Percentiles rank a stretch among this genome's conserved stretches.
Evolutionary conservation across 2,888 invertebrate genomes (phyloP).

Genomic region (Aleiodes alternator): DNA sequence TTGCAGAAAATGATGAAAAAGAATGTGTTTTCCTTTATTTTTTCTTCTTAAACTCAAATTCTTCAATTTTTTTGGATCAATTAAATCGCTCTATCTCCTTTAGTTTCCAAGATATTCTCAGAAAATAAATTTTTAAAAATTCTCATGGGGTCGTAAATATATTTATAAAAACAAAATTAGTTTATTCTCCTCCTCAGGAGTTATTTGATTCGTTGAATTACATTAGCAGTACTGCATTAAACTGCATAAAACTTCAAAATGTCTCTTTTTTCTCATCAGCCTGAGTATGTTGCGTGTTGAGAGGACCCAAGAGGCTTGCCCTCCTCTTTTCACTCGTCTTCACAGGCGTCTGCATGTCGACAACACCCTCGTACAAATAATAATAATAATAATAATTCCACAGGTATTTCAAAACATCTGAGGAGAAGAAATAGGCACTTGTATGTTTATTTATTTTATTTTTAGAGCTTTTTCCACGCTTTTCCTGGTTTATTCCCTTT

Average conservation of each 20-base stretch:
- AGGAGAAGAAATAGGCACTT: not conserved
- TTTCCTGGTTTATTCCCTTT: too few relatives aligned
- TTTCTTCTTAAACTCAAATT: too few relatives aligned
- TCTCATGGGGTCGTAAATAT: conserved; percentile 2
- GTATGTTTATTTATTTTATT: too few relatives aligned
- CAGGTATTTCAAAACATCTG: not conserved
- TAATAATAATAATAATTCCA: too few relatives aligned
- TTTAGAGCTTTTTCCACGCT: too few relatives aligned
- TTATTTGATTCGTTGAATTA: conserved; percentile 27
- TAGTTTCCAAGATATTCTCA: too few relatives aligned
- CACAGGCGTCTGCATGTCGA: conserved; percentile 39
- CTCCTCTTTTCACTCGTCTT: conserved; percentile 61
- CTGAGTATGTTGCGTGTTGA: conserved; percentile 72
- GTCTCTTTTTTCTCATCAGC: conserved; percentile 73
- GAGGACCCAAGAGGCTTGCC: conserved; percentile 70
- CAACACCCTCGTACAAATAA: conserved; percentile 53
- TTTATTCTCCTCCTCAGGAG: not conserved
- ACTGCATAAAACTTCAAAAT: conserved; percentile 49
- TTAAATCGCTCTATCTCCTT: too few relatives aligned
- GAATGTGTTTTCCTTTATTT: too few relatives aligned
- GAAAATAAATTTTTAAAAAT: too few relatives aligned
- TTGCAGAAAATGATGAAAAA: too few relatives aligned
- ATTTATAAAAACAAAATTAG: conserved; percentile 2
- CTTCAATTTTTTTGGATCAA: too few relatives aligned
- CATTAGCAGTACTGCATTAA: conserved; percentile 9